Evolutionary conservation across 2,888 invertebrate genomes (phyloP).

Genomic region (Caenorhabditis doughertyi): DNA sequence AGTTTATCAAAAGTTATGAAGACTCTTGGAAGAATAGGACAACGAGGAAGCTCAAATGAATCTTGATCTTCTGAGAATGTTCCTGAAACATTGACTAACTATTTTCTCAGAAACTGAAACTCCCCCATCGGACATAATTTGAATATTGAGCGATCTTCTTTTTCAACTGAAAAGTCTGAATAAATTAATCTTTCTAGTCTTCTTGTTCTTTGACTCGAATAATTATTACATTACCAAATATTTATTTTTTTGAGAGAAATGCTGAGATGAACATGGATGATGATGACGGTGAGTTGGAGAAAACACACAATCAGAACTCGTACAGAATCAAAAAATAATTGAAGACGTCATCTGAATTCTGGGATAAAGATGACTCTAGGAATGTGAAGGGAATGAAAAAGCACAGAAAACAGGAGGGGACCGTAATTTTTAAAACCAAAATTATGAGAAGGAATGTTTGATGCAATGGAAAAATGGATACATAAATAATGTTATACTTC

Average conservation of each 20-base stretch:
- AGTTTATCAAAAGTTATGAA: no score
- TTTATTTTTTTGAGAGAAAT: constrained; percentile 15
- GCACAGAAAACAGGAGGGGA: constrained; percentile 20
- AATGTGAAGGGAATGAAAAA: background rate
- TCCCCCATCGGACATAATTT: background rate
- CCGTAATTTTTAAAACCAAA: constrained; percentile 54
- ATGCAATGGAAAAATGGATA: background rate
- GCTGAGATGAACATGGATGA: constrained; percentile 8
- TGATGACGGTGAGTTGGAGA: background rate
- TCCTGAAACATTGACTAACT: no score
- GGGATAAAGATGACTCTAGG: background rate
- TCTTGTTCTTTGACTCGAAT: background rate
- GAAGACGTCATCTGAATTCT: background rate
- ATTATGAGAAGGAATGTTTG: constrained; percentile 2
- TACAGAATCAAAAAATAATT: background rate
- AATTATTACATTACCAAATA: constrained; percentile 20
- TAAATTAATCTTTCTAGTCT: constrained; percentile 13
- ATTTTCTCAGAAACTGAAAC: constrained; percentile 1
- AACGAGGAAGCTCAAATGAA: background rate
- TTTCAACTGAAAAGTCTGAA: constrained; percentile 5
- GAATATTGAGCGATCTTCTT: background rate
- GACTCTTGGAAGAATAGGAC: no score
- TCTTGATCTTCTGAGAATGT: background rate
- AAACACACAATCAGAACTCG: constrained; percentile 7
- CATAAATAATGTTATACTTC: background rate